Conservation (phyloP, 92 coral and sea anemone species). For the Zoanthus sansibaricus region DNA sequence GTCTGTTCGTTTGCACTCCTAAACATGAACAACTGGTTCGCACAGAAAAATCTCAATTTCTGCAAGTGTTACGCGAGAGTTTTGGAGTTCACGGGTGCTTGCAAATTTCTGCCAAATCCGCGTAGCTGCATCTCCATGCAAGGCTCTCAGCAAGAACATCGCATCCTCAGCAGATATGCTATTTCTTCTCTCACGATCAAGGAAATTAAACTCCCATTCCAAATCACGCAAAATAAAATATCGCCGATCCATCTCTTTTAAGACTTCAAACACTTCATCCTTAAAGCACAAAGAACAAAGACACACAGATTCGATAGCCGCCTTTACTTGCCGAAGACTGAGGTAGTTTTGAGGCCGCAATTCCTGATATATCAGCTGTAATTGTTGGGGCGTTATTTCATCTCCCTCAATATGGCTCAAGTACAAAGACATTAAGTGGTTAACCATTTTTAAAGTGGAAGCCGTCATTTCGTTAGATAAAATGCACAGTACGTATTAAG, state of each 20-base stretch:
- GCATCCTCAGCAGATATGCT: slow-evolving; percentile 64
- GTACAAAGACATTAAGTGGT: background rate
- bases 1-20: background rate
- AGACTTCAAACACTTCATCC: slow-evolving; percentile 57
- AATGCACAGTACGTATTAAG: background rate
- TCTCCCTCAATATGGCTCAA: slow-evolving; percentile 24
- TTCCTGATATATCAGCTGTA: slow-evolving; percentile 58
- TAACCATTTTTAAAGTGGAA: background rate
- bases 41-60: slow-evolving; percentile 67
- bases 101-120: slow-evolving; percentile 52
- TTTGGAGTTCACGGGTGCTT: slow-evolving; percentile 39
- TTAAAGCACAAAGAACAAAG: slow-evolving; percentile 64
- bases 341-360: slow-evolving; percentile 64
- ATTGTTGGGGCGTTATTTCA: slow-evolving; percentile 33
- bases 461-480: slow-evolving; percentile 3
- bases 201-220: slow-evolving; percentile 65
- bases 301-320: slow-evolving; percentile 62
- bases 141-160: slow-evolving; percentile 54
- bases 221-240: slow-evolving; percentile 67
- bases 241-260: slow-evolving; percentile 73
- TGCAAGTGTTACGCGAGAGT: slow-evolving; percentile 48
- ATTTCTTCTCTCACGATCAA: slow-evolving; percentile 58
- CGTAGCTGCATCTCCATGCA: slow-evolving; percentile 58
- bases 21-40: slow-evolving; percentile 8
- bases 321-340: slow-evolving; percentile 58